Evolutionary conservation across 2,888 invertebrate species (phyloP).

Genomic region (Lucinisca nassula): DNA sequence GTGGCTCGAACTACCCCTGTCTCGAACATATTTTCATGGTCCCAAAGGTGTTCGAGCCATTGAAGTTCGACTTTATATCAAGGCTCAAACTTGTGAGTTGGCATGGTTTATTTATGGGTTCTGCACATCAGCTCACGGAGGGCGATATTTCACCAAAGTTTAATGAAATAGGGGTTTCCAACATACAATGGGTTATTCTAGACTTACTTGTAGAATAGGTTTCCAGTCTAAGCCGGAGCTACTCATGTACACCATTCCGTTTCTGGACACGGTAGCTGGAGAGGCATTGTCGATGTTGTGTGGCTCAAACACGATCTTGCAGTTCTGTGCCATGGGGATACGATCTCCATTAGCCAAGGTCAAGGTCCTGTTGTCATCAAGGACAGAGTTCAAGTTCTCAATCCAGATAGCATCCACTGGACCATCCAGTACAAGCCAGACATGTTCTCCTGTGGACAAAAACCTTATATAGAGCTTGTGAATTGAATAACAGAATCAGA

Average conservation of each 20-base stretch:
- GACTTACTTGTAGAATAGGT: conserved; percentile 94
- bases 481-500: no score
- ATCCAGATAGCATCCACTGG: conserved; percentile 89
- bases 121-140: no score
- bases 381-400: conserved; percentile 88
- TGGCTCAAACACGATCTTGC: conserved; percentile 98
- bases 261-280: conserved; percentile 98
- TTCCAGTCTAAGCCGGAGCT: conserved; percentile 98
- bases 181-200: no score
- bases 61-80: no score
- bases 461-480: no score
- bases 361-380: conserved; percentile 88
- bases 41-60: no score
- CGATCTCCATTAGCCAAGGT: conserved; percentile 98
- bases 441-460: conserved; percentile 91
- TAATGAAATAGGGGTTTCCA: no score
- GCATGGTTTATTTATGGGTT: no score
- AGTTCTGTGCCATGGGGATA: conserved; percentile 96
- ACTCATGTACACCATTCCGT: conserved; percentile 96
- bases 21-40: no score
- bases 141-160: no score
- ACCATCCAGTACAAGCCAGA: conserved; percentile 94
- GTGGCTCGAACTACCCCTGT: no score
- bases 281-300: conserved; percentile 99
- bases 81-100: no score